Evolutionary conservation across 2,888 invertebrate genomes (phyloP).

Genomic region (Conomelus anceps): DNA sequence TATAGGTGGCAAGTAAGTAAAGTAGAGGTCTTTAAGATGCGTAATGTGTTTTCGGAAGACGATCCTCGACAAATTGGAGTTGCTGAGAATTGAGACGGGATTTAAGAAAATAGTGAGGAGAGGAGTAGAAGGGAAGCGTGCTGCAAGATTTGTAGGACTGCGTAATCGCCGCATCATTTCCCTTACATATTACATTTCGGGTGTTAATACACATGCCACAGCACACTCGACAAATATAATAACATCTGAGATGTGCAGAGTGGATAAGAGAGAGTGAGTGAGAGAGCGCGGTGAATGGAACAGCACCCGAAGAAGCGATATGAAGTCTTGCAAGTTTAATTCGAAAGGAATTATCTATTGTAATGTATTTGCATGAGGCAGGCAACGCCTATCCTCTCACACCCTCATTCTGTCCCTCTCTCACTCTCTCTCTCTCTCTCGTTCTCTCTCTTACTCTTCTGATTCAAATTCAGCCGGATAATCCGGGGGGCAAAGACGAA

Average conservation of each 20-base stretch:
- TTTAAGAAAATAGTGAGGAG: background rate
- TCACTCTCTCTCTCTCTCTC: background rate
- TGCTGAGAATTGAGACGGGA: background rate
- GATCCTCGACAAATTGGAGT: background rate
- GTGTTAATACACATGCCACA: background rate
- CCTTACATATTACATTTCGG: background rate
- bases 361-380: constrained; percentile 4
- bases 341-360: constrained; percentile 12
- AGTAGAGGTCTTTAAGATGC: background rate
- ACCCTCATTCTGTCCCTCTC: too few species aligned
- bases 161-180: background rate
- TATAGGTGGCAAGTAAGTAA: background rate
- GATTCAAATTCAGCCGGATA: background rate
- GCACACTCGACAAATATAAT: constrained; percentile 10
- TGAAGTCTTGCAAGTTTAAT: constrained; percentile 12
- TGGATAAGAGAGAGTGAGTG: background rate
- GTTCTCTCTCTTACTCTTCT: background rate
- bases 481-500: background rate
- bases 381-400: background rate
- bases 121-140: background rate
- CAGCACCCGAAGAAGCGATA: background rate
- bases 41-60: background rate
- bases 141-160: background rate
- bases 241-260: background rate
- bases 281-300: background rate